A percentile compares a stretch with the other conserved stretches of the same genome.
Evolutionary conservation across 2,888 invertebrate genomes (phyloP).

Genomic region (Drosophila koepferae): DNA sequence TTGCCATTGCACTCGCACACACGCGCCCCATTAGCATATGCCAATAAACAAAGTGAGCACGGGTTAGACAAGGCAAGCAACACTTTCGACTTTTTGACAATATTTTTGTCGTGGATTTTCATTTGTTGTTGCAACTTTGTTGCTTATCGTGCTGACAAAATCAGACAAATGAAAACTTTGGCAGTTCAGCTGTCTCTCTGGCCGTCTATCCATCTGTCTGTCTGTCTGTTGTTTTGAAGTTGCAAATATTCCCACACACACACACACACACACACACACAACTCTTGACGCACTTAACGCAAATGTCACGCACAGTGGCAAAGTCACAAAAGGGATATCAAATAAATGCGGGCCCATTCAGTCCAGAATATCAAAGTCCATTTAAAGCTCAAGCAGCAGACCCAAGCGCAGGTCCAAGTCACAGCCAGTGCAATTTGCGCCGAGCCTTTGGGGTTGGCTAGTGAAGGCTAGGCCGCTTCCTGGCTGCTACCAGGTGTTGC

Average conservation of each 20-base stretch:
- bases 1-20: conserved; percentile 63
- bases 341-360: conserved; percentile 74
- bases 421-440: conserved; percentile 50
- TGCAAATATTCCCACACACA: conserved; percentile 61
- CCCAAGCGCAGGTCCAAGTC: background rate
- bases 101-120: conserved; percentile 59
- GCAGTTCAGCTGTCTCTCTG: conserved; percentile 12
- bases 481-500: conserved; percentile 80
- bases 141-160: conserved; percentile 60
- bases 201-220: conserved; percentile 8
- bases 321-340: conserved; percentile 72
- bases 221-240: conserved; percentile 14
- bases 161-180: conserved; percentile 68
- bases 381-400: conserved; percentile 24
- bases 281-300: conserved; percentile 69
- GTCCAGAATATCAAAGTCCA: conserved; percentile 47
- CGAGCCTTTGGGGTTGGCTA: conserved; percentile 37
- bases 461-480: conserved; percentile 33
- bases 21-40: conserved; percentile 6
- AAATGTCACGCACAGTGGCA: conserved; percentile 79
- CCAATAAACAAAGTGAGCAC: conserved; percentile 24
- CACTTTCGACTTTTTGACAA: conserved; percentile 56
- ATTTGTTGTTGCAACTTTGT: conserved; percentile 62
- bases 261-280: conserved; percentile 62
- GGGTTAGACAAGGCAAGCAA: conserved; percentile 25